Percentiles rank a stretch among this genome's conserved stretches.
Conservation (phyloP, 2,113 vertebrate species). For the Scortum barcoo region DNA sequence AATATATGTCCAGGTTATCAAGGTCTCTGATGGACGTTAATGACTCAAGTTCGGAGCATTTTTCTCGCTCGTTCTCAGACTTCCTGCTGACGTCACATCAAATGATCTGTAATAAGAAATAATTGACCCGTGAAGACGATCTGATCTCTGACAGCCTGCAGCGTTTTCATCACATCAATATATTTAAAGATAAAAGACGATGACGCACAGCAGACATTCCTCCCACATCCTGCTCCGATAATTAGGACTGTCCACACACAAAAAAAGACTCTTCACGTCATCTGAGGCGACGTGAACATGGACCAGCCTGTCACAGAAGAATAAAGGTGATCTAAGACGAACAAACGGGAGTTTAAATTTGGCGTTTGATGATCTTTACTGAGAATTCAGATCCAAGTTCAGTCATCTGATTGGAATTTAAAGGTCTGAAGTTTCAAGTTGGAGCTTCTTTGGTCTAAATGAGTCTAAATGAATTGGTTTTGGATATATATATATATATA, state of each 20-base stretch:
- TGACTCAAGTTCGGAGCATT: no score
- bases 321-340: no score
- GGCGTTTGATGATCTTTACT: no score
- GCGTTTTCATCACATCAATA: neutral
- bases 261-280: no score
- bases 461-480: no score
- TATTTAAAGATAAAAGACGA: neutral
- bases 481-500: no score
- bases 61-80: neutral
- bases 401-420: neutral
- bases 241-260: neutral
- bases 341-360: no score
- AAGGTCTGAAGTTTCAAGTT: no score
- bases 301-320: no score
- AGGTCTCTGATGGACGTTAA: no score
- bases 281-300: neutral
- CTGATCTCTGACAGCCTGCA: neutral
- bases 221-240: neutral
- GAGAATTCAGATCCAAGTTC: neutral
- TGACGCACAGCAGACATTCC: constrained; percentile 2
- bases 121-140: neutral
- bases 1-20: no score
- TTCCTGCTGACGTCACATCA: neutral
- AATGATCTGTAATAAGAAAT: neutral
- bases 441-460: no score